Base-by-base conservation (phyloP, 1,140 invertebrate genomes). In the Zaprionus vittiger region DNA sequence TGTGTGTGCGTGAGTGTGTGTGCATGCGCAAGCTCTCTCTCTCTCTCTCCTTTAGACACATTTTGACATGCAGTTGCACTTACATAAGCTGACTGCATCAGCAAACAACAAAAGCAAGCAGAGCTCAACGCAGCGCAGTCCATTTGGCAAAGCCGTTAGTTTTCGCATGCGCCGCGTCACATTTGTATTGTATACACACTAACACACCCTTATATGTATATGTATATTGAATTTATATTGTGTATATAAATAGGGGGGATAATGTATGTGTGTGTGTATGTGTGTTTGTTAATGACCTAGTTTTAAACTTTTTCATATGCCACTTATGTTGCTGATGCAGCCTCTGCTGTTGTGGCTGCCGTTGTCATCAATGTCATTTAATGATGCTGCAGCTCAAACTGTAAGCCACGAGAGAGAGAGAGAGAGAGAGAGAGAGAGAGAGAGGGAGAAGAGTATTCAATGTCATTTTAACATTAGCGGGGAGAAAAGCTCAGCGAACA, bases 101-200 rank as follows among this genome's bases (percentile, higher is more conserved):
- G 12, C 7, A 28, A 28, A 14, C 41, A 66, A 17, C 11, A 31
- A 4, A 17, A n/a, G 26, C 12, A 22, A 57, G 49, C 28, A 57
- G 70, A 52, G 55, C 24, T 15, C 41, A 7, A 52, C 31, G 31
- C 31, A 66, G 70, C 70, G 28, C 63, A 59, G 63, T 72, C 44
- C 28, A 61, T 61, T 61, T 69, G 66, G 56, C 66, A 52, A 52
- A 63, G 31, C 69, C 65, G 63, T 67, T 77, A 56, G 54, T 73
- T 68, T 80, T 77, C 74, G 77, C 77, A 80, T 80, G 77, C 77
- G 77, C 77, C 63, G 67, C 31, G 60, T 31, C 60, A 15, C 61
- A 57, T 57, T 20, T 44, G 17, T 73, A 17, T 28, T 52, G 56
- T 59, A 41, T 49, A 44, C 24, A 34, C 28, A 31, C 31, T 37